Percentiles rank a stretch among this genome's conserved stretches.
phyloP scores from a whole-genome alignment of 2,797 vertebrate genomes.

The Hydrophis major region DNA sequence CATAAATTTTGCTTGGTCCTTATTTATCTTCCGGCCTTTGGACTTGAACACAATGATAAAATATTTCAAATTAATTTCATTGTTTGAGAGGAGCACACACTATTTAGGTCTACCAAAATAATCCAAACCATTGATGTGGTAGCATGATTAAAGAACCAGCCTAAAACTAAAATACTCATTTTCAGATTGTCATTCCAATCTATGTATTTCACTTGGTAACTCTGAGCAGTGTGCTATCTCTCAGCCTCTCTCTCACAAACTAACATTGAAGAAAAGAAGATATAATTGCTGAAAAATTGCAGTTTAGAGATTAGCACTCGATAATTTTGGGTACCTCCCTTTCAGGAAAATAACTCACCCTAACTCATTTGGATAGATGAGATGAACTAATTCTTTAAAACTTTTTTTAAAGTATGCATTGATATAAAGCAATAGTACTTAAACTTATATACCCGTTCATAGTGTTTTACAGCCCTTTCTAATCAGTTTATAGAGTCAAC shows the following conservation, averaged over 20 bases:
- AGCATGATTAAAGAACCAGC: background rate
- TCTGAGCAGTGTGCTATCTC: background rate
- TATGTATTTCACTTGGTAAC: background rate
- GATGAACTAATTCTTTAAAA: background rate
- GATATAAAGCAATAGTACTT: background rate
- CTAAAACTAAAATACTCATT: background rate
- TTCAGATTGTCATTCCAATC: background rate
- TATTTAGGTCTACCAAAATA: constrained; percentile 16
- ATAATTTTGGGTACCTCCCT: background rate
- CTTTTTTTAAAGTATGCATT: background rate
- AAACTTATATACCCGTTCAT: background rate
- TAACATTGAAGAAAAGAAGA: background rate
- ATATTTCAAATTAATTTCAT: constrained; percentile 7
- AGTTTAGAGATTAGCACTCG: background rate
- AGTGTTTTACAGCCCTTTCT: background rate
- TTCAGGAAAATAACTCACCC: background rate
- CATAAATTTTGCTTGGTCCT: constrained; percentile 14
- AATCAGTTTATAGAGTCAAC: background rate
- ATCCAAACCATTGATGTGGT: background rate
- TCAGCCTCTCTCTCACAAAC: background rate
- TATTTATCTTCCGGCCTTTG: background rate
- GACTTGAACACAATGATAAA: constrained; percentile 28
- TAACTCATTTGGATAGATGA: background rate
- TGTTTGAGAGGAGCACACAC: background rate
- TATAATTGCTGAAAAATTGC: background rate